Conservation (phyloP, 2,113 vertebrate species). For the Dicrurus megarhynchus region DNA sequence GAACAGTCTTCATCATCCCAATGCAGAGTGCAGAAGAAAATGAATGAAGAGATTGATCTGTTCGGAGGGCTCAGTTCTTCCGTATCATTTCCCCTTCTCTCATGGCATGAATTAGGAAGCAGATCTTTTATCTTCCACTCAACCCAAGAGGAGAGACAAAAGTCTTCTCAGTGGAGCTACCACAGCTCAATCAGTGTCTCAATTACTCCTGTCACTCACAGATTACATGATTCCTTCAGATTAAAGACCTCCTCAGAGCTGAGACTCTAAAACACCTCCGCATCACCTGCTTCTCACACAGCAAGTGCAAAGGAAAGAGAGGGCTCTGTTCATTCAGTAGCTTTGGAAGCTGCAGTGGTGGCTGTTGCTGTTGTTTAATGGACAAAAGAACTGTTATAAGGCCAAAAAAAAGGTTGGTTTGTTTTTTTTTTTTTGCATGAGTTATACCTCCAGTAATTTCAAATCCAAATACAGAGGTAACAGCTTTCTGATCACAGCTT, state of each 20-base stretch:
- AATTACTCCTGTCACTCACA: not conserved
- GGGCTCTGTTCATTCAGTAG: not conserved
- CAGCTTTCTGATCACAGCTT: not conserved
- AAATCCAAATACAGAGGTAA: not conserved
- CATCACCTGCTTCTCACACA: not conserved
- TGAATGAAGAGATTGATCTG: not conserved
- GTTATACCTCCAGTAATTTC: not conserved
- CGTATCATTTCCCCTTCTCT: not conserved
- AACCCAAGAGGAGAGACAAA: not conserved
- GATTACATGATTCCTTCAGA: not conserved
- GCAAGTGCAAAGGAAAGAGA: not conserved
- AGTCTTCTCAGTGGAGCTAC: constrained; percentile 15
- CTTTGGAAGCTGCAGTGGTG: not conserved
- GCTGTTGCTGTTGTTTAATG: not conserved
- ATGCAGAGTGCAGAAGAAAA: rapidly evolving
- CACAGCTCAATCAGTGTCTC: constrained; percentile 31
- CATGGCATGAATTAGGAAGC: not conserved
- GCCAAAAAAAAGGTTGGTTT: not conserved
- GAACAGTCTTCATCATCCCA: not conserved
- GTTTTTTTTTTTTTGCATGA: not conserved
- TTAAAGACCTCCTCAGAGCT: not conserved
- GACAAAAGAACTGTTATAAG: not conserved
- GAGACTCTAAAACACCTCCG: not conserved
- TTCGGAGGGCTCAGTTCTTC: not conserved
- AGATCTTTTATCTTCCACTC: constrained; percentile 42